Conservation (phyloP, 2,113 vertebrate species). For the Psilopogon haemacephalus region DNA sequence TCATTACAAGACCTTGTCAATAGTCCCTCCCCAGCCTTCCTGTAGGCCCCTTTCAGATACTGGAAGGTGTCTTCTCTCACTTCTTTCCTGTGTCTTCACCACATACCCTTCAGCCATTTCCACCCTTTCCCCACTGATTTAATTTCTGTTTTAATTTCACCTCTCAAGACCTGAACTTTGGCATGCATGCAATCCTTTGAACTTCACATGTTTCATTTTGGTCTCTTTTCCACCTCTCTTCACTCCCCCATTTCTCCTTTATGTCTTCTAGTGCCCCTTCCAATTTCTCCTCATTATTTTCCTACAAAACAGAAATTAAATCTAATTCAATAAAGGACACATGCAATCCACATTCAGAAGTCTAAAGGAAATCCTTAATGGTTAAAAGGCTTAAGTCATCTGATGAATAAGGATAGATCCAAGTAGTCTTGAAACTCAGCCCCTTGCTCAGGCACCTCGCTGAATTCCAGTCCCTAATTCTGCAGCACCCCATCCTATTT, state of each 20-base stretch:
- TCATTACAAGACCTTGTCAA: no score
- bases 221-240: background rate
- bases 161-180: background rate
- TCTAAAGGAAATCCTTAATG: background rate
- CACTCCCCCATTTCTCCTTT: background rate
- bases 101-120: background rate
- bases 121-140: background rate
- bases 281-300: background rate
- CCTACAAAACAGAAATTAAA: background rate
- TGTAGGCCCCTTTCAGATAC: no score
- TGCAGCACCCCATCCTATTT: background rate
- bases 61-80: no score
- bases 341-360: background rate
- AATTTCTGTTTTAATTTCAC: background rate
- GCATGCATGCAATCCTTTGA: background rate
- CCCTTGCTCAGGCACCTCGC: background rate
- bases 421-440: background rate
- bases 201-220: background rate
- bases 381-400: background rate
- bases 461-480: background rate
- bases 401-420: background rate
- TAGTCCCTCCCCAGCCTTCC: no score
- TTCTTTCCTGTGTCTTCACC: background rate
- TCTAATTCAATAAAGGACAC: background rate
- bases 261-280: background rate